A percentile compares a stretch with the other conserved stretches of the same genome.
These are phyloP conservation scores for Botia kubotai DNA, from an alignment of 2,797 vertebrate genomes.

Conservation along the genomic window DNA sequence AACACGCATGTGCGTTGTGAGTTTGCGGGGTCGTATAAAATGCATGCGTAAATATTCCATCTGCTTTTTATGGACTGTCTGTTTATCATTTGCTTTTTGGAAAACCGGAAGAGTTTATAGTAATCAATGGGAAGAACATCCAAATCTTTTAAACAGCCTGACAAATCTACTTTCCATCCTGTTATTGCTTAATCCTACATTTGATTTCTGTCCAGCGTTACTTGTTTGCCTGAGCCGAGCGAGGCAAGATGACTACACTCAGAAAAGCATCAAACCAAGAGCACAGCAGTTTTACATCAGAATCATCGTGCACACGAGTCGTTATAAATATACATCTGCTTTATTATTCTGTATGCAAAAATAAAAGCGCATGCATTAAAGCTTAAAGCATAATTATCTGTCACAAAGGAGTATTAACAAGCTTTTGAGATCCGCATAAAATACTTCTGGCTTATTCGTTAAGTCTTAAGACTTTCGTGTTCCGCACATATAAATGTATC, in stretches of 20 bases:
- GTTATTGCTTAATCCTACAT: conserved; percentile 39
- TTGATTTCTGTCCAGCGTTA: conserved; percentile 36
- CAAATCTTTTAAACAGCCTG: too few species aligned
- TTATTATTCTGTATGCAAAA: conserved; percentile 72
- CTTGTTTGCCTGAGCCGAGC: conserved; percentile 19
- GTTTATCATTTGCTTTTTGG: conserved; percentile 6
- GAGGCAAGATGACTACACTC: not conserved
- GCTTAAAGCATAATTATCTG: too few species aligned
- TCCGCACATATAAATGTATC: not conserved
- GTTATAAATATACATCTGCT: conserved; percentile 31
- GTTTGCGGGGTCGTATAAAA: not conserved
- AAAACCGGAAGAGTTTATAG: too few species aligned
- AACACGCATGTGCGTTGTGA: not conserved
- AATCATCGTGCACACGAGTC: not conserved
- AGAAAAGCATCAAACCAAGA: not conserved
- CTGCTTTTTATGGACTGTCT: not conserved
- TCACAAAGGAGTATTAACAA: too few species aligned
- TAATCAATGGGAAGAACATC: too few species aligned
- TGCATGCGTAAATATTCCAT: conserved; percentile 10
- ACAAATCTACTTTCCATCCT: conserved; percentile 25
- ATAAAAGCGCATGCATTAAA: conserved; percentile 77
- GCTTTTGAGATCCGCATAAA: too few species aligned
- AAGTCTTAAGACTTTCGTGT: too few species aligned
- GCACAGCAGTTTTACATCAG: not conserved
- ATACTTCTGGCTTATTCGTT: too few species aligned